Evolutionary conservation across 2,113 vertebrate genomes (phyloP).

Genomic region (Psittacara wagleri): DNA sequence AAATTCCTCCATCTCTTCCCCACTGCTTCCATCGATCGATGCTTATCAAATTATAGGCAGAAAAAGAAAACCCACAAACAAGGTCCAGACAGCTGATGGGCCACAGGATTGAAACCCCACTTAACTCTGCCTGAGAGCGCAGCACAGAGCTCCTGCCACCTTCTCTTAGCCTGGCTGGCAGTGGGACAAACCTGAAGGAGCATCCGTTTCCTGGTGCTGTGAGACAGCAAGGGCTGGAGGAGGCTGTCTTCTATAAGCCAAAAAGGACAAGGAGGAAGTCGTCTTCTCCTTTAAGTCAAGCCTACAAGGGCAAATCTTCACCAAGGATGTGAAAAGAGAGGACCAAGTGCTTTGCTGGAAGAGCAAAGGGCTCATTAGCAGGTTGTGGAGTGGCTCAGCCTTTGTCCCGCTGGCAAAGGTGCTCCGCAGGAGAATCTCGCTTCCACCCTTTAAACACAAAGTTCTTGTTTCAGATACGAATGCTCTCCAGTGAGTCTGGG

Average conservation of each 20-base stretch:
- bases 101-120: neutral
- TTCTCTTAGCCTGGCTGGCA: neutral
- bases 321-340: neutral
- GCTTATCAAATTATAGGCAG: neutral
- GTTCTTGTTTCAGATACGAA: neutral
- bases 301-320: neutral
- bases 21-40: neutral
- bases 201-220: neutral
- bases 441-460: neutral
- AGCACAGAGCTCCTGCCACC: neutral
- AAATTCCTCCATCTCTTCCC: neutral
- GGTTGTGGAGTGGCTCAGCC: neutral
- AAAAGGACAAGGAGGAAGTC: neutral
- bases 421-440: neutral
- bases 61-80: neutral
- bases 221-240: neutral
- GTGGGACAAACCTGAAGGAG: neutral
- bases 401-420: neutral
- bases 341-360: neutral
- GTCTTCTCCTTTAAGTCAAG: neutral
- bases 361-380: neutral
- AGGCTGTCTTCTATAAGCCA: neutral
- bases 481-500: neutral
- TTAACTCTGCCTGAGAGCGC: neutral
- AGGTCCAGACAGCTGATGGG: neutral